These are phyloP conservation scores for Trachops cirrhosus DNA, from an alignment of 2,797 vertebrate genomes.

Conservation along the genomic window DNA sequence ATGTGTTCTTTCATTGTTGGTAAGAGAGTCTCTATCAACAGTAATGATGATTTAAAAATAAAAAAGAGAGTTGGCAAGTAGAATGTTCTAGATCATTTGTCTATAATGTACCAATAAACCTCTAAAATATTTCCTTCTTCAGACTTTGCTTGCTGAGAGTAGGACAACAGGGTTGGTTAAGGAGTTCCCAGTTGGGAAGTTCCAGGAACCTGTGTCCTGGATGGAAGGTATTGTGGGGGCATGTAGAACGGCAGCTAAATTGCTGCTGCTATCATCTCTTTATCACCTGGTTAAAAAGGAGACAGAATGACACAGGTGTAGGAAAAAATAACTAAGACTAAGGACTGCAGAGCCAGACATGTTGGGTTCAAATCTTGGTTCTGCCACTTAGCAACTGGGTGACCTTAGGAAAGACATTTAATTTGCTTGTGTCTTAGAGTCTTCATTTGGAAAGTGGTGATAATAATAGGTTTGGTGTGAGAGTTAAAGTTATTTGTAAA, in stretches of 20 bases:
- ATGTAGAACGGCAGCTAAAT: neutral
- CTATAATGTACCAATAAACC: neutral
- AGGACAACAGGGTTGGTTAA: neutral
- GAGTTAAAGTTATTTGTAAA: slow-evolving; percentile 15
- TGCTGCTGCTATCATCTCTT: neutral
- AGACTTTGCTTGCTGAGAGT: neutral
- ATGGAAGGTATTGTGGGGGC: neutral
- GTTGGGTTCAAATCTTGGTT: neutral
- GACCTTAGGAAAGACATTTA: neutral
- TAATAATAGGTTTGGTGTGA: neutral
- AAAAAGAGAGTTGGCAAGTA: neutral
- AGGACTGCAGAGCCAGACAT: neutral
- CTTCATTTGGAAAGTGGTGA: neutral
- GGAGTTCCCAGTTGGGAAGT: neutral
- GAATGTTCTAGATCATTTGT: neutral
- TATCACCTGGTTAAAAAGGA: neutral
- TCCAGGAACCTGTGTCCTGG: neutral
- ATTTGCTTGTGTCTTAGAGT: neutral
- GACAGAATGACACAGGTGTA: neutral
- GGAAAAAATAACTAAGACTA: neutral
- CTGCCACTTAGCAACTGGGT: neutral
- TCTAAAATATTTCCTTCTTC: slow-evolving; percentile 3
- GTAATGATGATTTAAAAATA: neutral
- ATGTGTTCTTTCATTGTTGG: neutral
- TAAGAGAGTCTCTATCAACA: neutral